phyloP scores from a whole-genome alignment of 1,140 invertebrate genomes.

The Ericerus pela region DNA sequence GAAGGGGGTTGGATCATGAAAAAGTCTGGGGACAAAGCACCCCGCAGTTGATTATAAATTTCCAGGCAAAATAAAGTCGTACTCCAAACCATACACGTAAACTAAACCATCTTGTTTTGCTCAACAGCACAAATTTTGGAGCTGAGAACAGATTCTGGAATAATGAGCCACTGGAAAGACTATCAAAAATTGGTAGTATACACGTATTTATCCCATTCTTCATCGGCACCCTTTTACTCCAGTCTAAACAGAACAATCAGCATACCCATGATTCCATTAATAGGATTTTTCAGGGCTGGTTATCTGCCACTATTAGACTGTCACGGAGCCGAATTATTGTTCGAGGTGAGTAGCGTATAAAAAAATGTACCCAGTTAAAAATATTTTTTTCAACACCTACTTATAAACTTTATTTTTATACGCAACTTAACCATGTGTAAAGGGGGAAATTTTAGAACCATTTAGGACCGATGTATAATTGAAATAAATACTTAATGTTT shows the following conservation, averaged over 20 bases:
- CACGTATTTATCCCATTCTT: constrained; percentile 26
- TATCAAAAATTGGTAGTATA: constrained; percentile 26
- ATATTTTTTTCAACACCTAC: no score
- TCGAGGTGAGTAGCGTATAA: constrained; percentile 23
- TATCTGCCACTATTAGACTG: constrained; percentile 22
- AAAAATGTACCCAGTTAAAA: no score
- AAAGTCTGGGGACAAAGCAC: background rate
- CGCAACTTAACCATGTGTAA: no score
- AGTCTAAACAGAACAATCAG: constrained; percentile 17
- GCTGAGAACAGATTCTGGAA: constrained; percentile 25
- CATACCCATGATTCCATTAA: constrained; percentile 29
- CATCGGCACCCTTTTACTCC: constrained; percentile 22
- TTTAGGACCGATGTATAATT: no score
- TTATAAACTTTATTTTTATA: no score
- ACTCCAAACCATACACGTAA: no score
- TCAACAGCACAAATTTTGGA: constrained; percentile 23
- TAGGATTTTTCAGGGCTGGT: constrained; percentile 24
- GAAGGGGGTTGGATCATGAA: background rate
- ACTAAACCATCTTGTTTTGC: background rate
- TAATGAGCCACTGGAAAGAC: constrained; percentile 29
- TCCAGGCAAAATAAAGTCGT: background rate
- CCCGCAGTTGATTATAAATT: background rate
- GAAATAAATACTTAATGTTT: no score
- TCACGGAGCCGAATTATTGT: constrained; percentile 23
- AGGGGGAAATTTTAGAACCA: no score